Conservation (phyloP, 2,113 vertebrate genomes). For the Misgurnus anguillicaudatus region DNA sequence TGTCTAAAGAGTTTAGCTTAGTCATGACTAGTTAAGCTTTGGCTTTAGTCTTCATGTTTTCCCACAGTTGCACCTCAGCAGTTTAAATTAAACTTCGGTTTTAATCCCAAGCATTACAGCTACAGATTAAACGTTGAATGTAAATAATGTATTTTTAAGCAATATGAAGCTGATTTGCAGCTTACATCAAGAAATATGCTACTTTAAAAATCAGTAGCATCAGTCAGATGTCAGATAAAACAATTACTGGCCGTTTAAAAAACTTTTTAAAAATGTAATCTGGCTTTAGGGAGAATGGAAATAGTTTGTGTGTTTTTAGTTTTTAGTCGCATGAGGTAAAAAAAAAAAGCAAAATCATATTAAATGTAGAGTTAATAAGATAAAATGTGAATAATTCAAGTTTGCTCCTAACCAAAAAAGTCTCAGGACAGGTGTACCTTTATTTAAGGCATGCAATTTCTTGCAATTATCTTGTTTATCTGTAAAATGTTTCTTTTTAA, state of each 20-base stretch:
- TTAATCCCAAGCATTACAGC: slow-evolving; percentile 31
- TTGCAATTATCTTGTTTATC: slow-evolving; percentile 30
- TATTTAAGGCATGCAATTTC: neutral
- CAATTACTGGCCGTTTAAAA: neutral
- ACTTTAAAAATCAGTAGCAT: neutral
- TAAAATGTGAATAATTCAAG: slow-evolving; percentile 15
- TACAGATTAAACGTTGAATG: slow-evolving; percentile 24
- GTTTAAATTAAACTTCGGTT: slow-evolving; percentile 32
- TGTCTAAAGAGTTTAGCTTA: slow-evolving; percentile 24
- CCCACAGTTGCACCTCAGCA: neutral
- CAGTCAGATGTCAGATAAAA: too few relatives aligned
- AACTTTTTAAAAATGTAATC: neutral
- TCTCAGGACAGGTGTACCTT: too few relatives aligned
- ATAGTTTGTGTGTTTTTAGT: neutral
- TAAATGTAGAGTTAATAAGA: neutral
- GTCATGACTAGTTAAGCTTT: neutral
- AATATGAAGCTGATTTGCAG: neutral
- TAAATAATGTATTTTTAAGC: neutral
- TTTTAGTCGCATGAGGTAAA: neutral
- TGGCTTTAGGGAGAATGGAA: neutral
- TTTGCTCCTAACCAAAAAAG: slow-evolving; percentile 11
- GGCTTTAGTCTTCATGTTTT: neutral
- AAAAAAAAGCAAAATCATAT: neutral
- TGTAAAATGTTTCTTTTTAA: slow-evolving; percentile 26
- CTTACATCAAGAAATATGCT: neutral